Percentiles rank a stretch among this genome's conserved stretches.
Conservation (phyloP, 2,888 invertebrate species). For the Steinernema hermaphroditum region DNA sequence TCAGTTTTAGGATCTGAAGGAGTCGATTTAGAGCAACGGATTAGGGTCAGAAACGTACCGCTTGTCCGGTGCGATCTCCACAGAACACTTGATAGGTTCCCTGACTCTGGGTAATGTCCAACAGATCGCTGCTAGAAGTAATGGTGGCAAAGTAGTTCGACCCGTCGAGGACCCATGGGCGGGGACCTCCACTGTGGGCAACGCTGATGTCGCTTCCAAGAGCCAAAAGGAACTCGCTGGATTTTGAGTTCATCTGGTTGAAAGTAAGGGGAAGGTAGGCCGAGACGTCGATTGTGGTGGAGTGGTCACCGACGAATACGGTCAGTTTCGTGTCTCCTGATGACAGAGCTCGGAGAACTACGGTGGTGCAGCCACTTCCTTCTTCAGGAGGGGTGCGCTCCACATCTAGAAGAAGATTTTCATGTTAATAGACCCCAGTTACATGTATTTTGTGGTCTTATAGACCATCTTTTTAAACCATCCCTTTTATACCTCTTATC, state of each 20-base stretch:
- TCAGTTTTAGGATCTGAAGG: constrained; percentile 41
- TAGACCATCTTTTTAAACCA: background rate
- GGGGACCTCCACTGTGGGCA: constrained; percentile 50
- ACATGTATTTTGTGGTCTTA: background rate
- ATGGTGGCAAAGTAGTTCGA: constrained; percentile 41
- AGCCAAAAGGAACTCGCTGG: constrained; percentile 45
- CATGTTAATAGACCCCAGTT: too few relatives aligned
- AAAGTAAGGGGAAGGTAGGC: constrained; percentile 47
- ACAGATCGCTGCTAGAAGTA: background rate
- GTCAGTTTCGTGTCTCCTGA: constrained; percentile 47
- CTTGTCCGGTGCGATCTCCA: constrained; percentile 11
- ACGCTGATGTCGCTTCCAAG: constrained; percentile 42
- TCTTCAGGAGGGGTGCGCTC: constrained; percentile 39
- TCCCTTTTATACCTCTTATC: background rate
- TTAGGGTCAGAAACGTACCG: constrained; percentile 17
- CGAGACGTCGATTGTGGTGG: constrained; percentile 47
- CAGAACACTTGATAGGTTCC: constrained; percentile 32
- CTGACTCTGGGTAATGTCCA: constrained; percentile 8
- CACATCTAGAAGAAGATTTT: too few relatives aligned
- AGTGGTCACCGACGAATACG: constrained; percentile 35
- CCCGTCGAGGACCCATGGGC: constrained; percentile 57
- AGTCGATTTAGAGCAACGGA: background rate
- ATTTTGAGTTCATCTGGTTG: background rate
- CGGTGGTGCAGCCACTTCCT: constrained; percentile 44
- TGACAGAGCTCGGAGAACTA: constrained; percentile 42